Conservation (phyloP, 1,140 invertebrate genomes). For the Conus betulinus region DNA sequence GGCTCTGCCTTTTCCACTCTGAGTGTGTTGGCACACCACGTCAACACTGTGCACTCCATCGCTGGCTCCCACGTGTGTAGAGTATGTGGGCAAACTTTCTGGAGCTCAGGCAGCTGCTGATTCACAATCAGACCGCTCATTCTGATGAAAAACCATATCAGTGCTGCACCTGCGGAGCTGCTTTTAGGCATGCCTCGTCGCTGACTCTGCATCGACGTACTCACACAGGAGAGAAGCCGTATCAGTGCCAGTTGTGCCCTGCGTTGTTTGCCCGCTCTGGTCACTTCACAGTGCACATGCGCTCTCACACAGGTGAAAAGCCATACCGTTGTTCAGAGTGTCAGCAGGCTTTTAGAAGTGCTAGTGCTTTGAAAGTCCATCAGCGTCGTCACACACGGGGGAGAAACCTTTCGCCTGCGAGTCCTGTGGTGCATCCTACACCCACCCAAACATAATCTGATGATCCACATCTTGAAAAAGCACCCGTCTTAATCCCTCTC, state of each 20-base stretch:
- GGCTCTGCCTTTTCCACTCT: not conserved
- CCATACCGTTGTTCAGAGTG: not conserved
- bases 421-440: not conserved
- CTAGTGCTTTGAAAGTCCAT: not conserved
- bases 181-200: not conserved
- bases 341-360: not conserved
- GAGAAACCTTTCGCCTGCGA: not conserved
- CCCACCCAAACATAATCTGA: not conserved
- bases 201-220: constrained; percentile 1
- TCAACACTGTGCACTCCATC: not conserved
- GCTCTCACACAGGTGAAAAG: not conserved
- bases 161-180: constrained; percentile 1
- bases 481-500: not conserved
- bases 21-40: not conserved
- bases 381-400: not conserved
- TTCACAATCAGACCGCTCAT: not conserved
- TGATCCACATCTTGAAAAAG: not conserved
- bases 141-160: constrained; percentile 8
- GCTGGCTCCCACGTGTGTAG: not conserved
- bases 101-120: not conserved
- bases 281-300: constrained; percentile 1
- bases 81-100: not conserved
- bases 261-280: constrained; percentile 61
- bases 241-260: not conserved
- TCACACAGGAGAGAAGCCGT: constrained; percentile 16